These are phyloP conservation scores for Trypoxylon attenuatum DNA, from an alignment of 2,888 invertebrate genomes.

Conservation along the genomic window DNA sequence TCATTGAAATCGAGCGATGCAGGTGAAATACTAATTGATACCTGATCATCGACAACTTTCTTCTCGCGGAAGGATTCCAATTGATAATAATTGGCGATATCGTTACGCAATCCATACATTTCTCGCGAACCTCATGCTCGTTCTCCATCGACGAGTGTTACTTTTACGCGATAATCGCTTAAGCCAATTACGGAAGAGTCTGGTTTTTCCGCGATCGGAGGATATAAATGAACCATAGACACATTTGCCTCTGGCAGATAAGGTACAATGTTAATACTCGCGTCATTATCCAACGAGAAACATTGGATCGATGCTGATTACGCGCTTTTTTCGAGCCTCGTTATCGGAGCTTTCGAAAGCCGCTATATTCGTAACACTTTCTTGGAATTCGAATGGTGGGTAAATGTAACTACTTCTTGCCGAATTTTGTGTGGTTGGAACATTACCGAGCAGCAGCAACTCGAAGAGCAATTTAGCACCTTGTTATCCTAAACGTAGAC, in stretches of 20 bases:
- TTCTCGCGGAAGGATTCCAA: slow-evolving; percentile 1
- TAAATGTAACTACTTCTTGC: too few species aligned
- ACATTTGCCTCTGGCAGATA: too few species aligned
- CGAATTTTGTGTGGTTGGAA: too few species aligned
- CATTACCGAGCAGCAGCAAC: too few species aligned
- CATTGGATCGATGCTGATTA: background rate
- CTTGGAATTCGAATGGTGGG: too few species aligned
- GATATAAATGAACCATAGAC: too few species aligned
- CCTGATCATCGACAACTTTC: slow-evolving; percentile 7
- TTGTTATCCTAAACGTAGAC: too few species aligned
- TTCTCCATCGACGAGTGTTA: background rate
- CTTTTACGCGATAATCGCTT: background rate
- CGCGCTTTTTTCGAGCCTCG: background rate
- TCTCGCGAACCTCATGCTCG: background rate
- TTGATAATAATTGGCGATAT: slow-evolving; percentile 24
- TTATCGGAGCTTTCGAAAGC: background rate
- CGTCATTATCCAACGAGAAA: background rate
- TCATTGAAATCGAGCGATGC: too few species aligned
- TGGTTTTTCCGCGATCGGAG: background rate
- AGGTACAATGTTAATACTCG: background rate
- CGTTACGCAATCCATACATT: slow-evolving; percentile 4
- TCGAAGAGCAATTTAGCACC: too few species aligned
- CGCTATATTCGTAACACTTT: too few species aligned
- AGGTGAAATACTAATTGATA: slow-evolving; percentile 28
- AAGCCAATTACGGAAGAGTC: background rate